Evolutionary conservation across 64 coral and sea anemone genomes (phyloP).

Genomic region (Astreopora myriophthalma): DNA sequence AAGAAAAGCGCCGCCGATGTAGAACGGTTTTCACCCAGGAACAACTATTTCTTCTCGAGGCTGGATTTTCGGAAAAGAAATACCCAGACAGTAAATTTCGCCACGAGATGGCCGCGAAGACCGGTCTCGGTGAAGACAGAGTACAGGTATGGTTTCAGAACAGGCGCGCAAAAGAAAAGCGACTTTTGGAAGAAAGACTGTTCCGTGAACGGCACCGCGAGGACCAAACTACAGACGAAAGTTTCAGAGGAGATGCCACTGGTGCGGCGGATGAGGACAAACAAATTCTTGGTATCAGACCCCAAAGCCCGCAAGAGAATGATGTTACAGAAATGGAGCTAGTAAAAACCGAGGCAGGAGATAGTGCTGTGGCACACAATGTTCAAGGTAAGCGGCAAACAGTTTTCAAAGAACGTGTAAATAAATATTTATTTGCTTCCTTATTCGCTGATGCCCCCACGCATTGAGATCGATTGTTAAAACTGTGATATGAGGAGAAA

Average conservation of each 20-base stretch:
- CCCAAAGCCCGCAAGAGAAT: not conserved
- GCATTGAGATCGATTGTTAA: no score
- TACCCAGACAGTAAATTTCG: conserved; percentile 82
- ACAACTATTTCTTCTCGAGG: conserved; percentile 72
- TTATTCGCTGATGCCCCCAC: no score
- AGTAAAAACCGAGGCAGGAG: conserved; percentile 27
- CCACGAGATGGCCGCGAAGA: conserved; percentile 74
- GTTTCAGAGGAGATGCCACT: not conserved
- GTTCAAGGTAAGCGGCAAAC: not conserved
- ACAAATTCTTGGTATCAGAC: not conserved
- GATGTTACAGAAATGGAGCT: not conserved
- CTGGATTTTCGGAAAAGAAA: conserved; percentile 72
- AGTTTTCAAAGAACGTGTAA: no score
- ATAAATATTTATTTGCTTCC: no score
- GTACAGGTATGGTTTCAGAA: conserved; percentile 97
- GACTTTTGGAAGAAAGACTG: conserved; percentile 70
- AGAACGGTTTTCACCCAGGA: conserved; percentile 88
- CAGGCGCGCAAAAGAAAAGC: conserved; percentile 91
- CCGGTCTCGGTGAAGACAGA: conserved; percentile 80
- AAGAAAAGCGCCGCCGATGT: conserved; percentile 82
- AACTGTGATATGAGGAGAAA: no score
- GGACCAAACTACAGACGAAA: not conserved
- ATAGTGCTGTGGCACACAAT: conserved; percentile 5
- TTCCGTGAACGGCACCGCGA: conserved; percentile 5
- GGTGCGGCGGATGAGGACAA: not conserved